Evolutionary conservation across 2,113 vertebrate species (phyloP), one percentile per base, ranked within the genome.

Genomic region (Stigmatopora nigra): DNA sequence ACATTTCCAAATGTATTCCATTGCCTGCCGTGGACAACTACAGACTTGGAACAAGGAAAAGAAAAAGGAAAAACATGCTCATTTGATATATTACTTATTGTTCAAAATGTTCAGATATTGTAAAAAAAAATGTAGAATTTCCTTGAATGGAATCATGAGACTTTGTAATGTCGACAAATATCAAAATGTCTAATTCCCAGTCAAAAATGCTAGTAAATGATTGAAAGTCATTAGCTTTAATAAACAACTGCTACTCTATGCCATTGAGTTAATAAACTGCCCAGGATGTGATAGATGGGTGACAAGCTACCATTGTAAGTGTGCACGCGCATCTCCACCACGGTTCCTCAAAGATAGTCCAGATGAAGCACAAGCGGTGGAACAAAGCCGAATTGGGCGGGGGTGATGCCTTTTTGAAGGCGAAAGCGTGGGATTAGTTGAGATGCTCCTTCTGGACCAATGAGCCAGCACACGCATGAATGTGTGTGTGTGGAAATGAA

Each of bases 391-490:
- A 72, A 76, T 65, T 31, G 82, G 65, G 48, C 72, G 69, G 57
- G 67, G 69, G 73, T 76, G 75, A 82, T 84, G 86, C 83, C 87
- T 88, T 90, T 52, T 89, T 91, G 86, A 89, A 87, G 88, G 86
- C 88, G 90, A 88, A 89, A 88, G 82, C 83, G 51, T 60, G 77
- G 87, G 86, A 90, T 90, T 90, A 89, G 88, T 87, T 85, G 82
- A 84, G 87, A 81, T 83, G 72, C 79, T 87, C 83, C 86, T 90
- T 80, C 86, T 85, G 84, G 89, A 86, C 84, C 74, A 77, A 67
- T 82, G 80, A 85, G 84, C 79, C 70, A 47, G 52, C 36, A 41
- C 38, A 41, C 56, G 55, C 67, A 10, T 67, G 53, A 69, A 70
- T 72, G 71, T 79, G 61, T 46, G 64, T 31, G 63, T 55, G 65